Conservation (phyloP, 1,140 invertebrate genomes). For the Linepithema humile region DNA sequence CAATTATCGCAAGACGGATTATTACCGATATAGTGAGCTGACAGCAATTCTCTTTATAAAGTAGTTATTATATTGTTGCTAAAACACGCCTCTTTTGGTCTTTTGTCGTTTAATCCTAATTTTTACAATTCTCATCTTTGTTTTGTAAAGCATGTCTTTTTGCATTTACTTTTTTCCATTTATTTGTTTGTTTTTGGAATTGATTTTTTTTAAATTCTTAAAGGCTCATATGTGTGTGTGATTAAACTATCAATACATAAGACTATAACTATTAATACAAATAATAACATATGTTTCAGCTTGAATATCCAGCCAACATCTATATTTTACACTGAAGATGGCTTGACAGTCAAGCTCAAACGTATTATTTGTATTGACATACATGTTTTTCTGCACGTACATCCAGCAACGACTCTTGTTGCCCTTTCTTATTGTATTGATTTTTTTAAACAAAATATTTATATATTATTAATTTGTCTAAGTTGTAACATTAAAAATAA, state of each 20-base stretch:
- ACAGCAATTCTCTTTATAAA: background rate
- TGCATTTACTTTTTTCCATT: background rate
- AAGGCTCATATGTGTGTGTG: no score
- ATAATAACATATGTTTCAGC: no score
- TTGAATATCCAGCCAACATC: no score
- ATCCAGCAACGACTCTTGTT: no score
- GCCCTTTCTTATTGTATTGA: no score
- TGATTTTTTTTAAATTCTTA: background rate
- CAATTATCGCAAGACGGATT: background rate
- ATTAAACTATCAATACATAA: no score
- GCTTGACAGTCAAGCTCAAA: no score
- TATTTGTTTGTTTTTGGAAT: background rate
- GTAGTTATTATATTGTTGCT: background rate
- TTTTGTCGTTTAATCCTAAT: constrained; percentile 1
- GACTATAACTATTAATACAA: no score
- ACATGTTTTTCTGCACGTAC: no score
- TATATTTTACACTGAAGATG: no score
- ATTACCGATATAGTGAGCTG: background rate
- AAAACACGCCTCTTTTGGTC: background rate
- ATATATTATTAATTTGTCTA: background rate
- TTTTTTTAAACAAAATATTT: background rate
- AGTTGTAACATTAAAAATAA: background rate
- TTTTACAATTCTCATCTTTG: background rate
- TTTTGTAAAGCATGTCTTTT: background rate
- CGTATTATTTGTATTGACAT: no score